phyloP scores from a whole-genome alignment of 2,113 vertebrate genomes.

The Neogobius melanostomus region DNA sequence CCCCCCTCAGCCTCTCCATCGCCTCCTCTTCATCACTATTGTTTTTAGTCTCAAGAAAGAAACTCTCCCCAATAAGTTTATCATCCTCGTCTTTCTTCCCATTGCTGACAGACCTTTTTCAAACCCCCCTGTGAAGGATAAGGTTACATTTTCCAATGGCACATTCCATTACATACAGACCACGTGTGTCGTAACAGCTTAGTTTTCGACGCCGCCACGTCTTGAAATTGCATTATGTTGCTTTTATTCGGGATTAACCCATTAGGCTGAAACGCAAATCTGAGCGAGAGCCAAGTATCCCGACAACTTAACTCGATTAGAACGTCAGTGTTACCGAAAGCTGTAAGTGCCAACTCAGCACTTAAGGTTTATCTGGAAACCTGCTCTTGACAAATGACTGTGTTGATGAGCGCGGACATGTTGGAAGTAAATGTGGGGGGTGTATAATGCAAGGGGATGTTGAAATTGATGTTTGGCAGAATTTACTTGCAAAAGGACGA shows the following conservation, averaged over 20 bases:
- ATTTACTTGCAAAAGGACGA: too few relatives aligned
- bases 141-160: neutral
- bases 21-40: too few relatives aligned
- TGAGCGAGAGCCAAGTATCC: neutral
- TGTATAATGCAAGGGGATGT: too few relatives aligned
- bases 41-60: too few relatives aligned
- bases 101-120: too few relatives aligned
- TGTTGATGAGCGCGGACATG: neutral
- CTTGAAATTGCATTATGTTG: neutral
- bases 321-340: neutral
- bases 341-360: neutral
- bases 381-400: neutral
- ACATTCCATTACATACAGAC: neutral
- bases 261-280: slow-evolving; percentile 6
- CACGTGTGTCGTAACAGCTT: neutral
- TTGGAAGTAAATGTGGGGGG: neutral
- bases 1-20: too few relatives aligned
- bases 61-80: too few relatives aligned
- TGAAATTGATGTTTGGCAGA: too few relatives aligned
- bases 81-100: too few relatives aligned
- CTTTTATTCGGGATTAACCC: slow-evolving; percentile 2
- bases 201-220: neutral
- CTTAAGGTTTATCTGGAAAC: neutral
- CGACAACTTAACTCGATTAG: neutral
- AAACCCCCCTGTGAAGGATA: neutral